Percentiles rank a stretch among this genome's conserved stretches.
phyloP scores from a whole-genome alignment of 1,140 invertebrate species.

The Bilobella aurantiaca region DNA sequence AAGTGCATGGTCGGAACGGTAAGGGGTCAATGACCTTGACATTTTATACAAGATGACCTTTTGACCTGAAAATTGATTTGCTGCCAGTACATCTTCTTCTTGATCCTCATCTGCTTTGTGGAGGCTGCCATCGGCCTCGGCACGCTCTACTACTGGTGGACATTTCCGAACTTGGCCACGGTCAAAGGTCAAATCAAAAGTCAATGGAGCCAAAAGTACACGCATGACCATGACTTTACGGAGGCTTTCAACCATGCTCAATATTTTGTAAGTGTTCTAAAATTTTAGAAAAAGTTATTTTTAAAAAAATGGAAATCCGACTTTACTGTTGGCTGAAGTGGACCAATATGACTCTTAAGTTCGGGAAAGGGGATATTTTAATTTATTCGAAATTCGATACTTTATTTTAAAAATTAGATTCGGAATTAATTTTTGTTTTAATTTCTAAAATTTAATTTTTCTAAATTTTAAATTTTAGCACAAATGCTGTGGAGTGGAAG shows the following conservation, averaged over 20 bases:
- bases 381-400: too few species aligned
- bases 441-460: too few species aligned
- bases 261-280: conserved; percentile 41
- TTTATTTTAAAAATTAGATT: too few species aligned
- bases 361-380: too few species aligned
- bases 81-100: conserved; percentile 45
- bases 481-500: conserved; percentile 48
- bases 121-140: conserved; percentile 35
- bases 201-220: conserved; percentile 42
- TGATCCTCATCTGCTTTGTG: conserved; percentile 42
- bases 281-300: too few species aligned
- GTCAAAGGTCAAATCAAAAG: conserved; percentile 39
- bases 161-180: conserved; percentile 37
- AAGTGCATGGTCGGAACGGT: conserved; percentile 46
- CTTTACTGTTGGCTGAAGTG: background rate
- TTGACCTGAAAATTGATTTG: background rate
- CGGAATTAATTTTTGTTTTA: background rate
- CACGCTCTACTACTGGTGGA: conserved; percentile 36
- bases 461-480: conserved; percentile 44
- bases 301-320: background rate
- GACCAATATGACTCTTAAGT: too few species aligned
- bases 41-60: background rate
- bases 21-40: conserved; percentile 32
- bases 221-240: conserved; percentile 39
- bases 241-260: conserved; percentile 46